Evolutionary conservation across 2,888 invertebrate species (phyloP).

Genomic region (Heterodera filipjevi): DNA sequence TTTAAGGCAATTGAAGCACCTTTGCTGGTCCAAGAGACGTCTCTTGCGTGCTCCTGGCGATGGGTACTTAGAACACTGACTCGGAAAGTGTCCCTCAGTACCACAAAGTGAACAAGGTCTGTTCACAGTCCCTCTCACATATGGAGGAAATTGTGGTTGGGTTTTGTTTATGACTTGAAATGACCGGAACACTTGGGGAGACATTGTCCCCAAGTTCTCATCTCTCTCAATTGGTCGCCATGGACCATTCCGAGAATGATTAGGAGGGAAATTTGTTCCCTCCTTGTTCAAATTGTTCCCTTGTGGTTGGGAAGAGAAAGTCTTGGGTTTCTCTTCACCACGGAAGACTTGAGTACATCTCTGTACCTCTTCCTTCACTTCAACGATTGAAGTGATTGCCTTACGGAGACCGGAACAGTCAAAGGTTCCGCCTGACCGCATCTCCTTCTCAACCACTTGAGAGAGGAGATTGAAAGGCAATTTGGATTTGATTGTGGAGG

Average conservation of each 20-base stretch:
- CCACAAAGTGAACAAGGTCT: background rate
- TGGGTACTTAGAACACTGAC: background rate
- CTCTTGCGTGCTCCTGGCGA: background rate
- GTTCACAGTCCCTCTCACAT: background rate
- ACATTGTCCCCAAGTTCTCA: background rate
- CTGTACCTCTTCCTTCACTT: conserved; percentile 1
- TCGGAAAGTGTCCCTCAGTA: background rate
- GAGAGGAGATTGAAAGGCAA: background rate
- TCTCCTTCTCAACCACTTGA: background rate
- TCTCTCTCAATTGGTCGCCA: background rate
- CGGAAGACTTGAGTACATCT: background rate
- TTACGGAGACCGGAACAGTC: background rate
- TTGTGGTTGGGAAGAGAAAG: background rate
- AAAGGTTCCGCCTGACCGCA: background rate
- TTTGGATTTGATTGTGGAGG: background rate
- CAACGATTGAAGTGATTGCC: background rate
- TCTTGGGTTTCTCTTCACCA: background rate
- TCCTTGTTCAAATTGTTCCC: background rate
- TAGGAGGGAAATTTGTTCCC: background rate
- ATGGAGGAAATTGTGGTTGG: background rate
- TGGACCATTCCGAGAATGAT: background rate
- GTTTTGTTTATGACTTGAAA: background rate
- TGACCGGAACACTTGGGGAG: background rate
- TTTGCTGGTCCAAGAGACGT: background rate
- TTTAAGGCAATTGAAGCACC: background rate